Evolutionary conservation across 2,113 vertebrate species (phyloP).

Genomic region (Circaetus cinerascens): DNA sequence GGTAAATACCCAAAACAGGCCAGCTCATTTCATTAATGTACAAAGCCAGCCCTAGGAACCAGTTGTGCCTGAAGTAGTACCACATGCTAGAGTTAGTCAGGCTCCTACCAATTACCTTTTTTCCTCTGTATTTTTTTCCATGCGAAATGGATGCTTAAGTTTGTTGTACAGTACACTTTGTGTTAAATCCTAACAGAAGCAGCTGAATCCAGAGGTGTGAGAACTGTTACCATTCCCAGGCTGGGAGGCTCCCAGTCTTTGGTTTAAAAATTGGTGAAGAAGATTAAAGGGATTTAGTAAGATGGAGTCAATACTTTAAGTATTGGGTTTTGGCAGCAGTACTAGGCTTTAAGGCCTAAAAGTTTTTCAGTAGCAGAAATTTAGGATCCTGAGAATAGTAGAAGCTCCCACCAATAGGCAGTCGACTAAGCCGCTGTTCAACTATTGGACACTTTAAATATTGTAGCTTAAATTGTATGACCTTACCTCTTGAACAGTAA

Average conservation of each 20-base stretch:
- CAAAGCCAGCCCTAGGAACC: not conserved
- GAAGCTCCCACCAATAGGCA: not conserved
- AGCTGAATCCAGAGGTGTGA: not conserved
- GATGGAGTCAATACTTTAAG: not conserved
- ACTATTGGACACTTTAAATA: not conserved
- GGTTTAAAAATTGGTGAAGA: not conserved
- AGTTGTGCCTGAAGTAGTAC: not conserved
- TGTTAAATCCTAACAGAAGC: not conserved
- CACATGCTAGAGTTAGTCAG: not conserved
- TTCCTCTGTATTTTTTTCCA: not conserved
- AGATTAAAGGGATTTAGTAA: not conserved
- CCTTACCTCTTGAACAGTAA: not conserved
- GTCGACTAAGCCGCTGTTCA: not conserved
- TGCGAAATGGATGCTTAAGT: not conserved
- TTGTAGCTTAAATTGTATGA: not conserved
- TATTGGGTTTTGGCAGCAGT: not conserved
- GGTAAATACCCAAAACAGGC: not conserved
- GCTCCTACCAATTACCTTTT: not conserved
- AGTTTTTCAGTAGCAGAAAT: not conserved
- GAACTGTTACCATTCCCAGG: not conserved
- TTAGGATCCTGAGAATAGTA: not conserved
- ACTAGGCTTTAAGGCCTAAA: not conserved
- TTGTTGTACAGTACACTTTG: not conserved
- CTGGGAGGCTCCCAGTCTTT: not conserved
- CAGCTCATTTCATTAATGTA: not conserved